Conservation (phyloP, 1,140 invertebrate genomes). For the Vanessa atalanta region DNA sequence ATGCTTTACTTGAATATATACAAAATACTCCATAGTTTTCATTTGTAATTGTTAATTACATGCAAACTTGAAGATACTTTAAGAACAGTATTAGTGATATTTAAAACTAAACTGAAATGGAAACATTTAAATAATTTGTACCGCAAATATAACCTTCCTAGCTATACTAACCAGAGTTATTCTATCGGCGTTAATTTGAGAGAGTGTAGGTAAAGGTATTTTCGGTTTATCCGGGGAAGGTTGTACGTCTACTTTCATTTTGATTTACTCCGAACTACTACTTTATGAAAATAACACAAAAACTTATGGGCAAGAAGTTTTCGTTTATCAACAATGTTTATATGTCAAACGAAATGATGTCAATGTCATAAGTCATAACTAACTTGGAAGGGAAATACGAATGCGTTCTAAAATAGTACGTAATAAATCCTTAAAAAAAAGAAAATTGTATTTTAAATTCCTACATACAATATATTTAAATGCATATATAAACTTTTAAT, state of each 20-base stretch:
- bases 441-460: no score
- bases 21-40: no score
- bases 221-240: conserved; percentile 77
- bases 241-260: conserved; percentile 62
- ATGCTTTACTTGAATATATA: no score
- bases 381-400: not conserved
- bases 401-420: not conserved
- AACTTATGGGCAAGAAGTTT: conserved; percentile 26
- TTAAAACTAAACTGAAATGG: conserved; percentile 16
- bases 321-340: conserved; percentile 40
- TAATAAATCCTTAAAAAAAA: no score
- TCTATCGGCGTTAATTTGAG: conserved; percentile 91
- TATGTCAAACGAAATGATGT: conserved; percentile 37
- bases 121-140: not conserved
- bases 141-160: conserved; percentile 59
- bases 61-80: not conserved
- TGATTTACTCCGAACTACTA: conserved; percentile 30
- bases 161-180: conserved; percentile 86
- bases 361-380: conserved; percentile 31
- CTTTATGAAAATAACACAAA: conserved; percentile 12
- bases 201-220: conserved; percentile 87
- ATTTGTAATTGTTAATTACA: not conserved
- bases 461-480: no score
- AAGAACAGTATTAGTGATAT: not conserved
- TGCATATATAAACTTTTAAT: no score